Evolutionary conservation across 2,888 invertebrate species (phyloP).

Genomic region (Calliopum simillimum): DNA sequence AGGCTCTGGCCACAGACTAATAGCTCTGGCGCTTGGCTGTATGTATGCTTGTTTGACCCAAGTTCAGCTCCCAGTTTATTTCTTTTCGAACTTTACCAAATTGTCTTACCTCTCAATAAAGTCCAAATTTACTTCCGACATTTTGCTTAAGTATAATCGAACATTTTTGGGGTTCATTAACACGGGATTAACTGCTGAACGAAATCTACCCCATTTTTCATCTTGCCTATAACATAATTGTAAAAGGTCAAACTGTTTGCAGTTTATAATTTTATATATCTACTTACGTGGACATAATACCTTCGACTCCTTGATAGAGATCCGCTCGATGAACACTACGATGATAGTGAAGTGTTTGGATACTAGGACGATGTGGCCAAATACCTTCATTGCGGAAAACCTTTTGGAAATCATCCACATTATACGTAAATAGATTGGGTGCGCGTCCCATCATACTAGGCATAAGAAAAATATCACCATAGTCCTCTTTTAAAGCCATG

Average conservation of each 20-base stretch:
- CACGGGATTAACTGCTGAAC: constrained; percentile 76
- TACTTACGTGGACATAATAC: constrained; percentile 6
- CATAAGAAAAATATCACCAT: constrained; percentile 5
- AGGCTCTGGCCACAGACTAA: too few species aligned
- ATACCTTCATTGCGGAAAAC: constrained; percentile 68
- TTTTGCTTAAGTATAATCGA: constrained; percentile 69
- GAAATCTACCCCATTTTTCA: constrained; percentile 74
- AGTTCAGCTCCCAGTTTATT: too few species aligned
- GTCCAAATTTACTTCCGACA: constrained; percentile 69
- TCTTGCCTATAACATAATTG: constrained; percentile 63
- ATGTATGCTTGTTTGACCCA: too few species aligned
- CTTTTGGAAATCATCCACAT: constrained; percentile 64
- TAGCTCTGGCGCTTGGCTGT: too few species aligned
- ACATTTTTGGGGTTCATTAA: constrained; percentile 74
- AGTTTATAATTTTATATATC: background rate
- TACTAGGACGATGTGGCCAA: constrained; percentile 67
- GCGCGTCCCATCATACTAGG: background rate
- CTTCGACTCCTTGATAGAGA: constrained; percentile 49
- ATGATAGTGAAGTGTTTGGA: constrained; percentile 65
- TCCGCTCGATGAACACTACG: constrained; percentile 54
- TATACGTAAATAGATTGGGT: constrained; percentile 2
- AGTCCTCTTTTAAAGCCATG: background rate
- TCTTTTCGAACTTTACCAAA: too few species aligned
- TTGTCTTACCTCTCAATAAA: constrained; percentile 59
- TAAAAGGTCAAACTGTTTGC: background rate